These are phyloP conservation scores for Varanus komodoensis DNA, from an alignment of 2,113 vertebrate genomes.

Conservation along the genomic window DNA sequence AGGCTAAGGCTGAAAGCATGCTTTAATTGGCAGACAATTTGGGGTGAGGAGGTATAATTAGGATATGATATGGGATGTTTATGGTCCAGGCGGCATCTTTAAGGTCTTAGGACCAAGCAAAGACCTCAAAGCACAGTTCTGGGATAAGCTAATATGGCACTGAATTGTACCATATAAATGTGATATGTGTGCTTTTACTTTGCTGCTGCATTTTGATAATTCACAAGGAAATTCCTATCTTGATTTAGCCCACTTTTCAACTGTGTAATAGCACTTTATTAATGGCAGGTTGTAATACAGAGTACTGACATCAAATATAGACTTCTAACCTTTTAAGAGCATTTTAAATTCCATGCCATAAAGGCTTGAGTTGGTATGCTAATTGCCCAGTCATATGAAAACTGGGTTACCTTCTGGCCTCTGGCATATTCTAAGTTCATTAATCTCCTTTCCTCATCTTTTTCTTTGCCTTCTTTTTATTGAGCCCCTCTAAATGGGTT, in stretches of 20 bases:
- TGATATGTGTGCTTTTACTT: neutral
- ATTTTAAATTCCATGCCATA: constrained; percentile 34
- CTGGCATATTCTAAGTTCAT: constrained; percentile 36
- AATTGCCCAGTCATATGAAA: constrained; percentile 43
- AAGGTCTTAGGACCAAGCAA: neutral
- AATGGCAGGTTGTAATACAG: neutral
- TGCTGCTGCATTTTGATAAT: neutral
- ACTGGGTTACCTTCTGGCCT: constrained; percentile 38
- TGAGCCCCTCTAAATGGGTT: constrained; percentile 33
- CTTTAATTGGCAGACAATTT: neutral
- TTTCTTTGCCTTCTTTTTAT: constrained; percentile 25
- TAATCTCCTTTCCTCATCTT: constrained; percentile 37
- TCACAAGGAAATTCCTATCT: neutral
- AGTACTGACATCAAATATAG: constrained; percentile 37
- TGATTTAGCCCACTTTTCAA: neutral
- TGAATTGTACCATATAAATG: neutral
- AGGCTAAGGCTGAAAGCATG: neutral
- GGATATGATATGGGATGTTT: neutral
- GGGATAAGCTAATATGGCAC: no score
- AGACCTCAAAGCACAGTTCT: no score
- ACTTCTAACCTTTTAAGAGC: constrained; percentile 41
- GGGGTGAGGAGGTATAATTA: neutral
- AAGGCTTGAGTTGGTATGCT: constrained; percentile 33
- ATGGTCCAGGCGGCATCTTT: neutral
- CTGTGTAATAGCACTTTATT: neutral